Percentiles rank a stretch among this genome's conserved stretches.
These are phyloP conservation scores for Leptinotarsa defecta DNA, from an alignment of 1,140 invertebrate genomes.

Conservation along the genomic window DNA sequence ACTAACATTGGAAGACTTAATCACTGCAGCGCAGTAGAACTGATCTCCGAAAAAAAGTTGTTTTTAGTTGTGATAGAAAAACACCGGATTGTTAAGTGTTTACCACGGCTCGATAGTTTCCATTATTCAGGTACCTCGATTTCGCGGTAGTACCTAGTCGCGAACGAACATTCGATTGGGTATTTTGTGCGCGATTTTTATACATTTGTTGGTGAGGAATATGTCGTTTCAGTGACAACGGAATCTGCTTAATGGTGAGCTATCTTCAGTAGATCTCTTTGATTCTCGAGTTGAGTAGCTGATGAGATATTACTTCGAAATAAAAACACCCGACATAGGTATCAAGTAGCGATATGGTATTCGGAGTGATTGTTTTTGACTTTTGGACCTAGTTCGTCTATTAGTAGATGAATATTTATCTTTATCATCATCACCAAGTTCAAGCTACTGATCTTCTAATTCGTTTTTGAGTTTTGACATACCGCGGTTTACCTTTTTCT, in stretches of 20 bases:
- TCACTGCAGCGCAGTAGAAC: background rate
- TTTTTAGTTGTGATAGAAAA: background rate
- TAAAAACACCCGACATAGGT: no score
- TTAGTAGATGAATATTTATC: no score
- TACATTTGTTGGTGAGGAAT: background rate
- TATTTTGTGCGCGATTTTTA: background rate
- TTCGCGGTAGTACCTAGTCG: background rate
- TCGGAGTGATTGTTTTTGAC: no score
- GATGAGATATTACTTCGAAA: no score
- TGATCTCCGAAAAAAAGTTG: conserved; percentile 17
- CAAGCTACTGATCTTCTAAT: no score
- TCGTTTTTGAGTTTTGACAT: no score
- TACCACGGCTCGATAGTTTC: conserved; percentile 5
- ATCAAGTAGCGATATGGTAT: no score
- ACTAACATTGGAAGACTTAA: background rate
- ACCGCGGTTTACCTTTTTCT: no score
- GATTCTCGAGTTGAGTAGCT: no score
- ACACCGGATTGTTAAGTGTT: background rate
- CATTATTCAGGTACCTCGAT: conserved; percentile 2
- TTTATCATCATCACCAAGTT: no score
- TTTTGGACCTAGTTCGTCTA: no score
- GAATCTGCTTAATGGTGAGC: background rate
- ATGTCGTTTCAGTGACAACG: background rate
- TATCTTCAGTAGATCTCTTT: background rate
- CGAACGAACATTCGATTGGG: background rate